Evolutionary conservation across 2,888 invertebrate genomes (phyloP), one percentile per base, ranked within the genome.

Genomic region (Patella ulyssiponensis): DNA sequence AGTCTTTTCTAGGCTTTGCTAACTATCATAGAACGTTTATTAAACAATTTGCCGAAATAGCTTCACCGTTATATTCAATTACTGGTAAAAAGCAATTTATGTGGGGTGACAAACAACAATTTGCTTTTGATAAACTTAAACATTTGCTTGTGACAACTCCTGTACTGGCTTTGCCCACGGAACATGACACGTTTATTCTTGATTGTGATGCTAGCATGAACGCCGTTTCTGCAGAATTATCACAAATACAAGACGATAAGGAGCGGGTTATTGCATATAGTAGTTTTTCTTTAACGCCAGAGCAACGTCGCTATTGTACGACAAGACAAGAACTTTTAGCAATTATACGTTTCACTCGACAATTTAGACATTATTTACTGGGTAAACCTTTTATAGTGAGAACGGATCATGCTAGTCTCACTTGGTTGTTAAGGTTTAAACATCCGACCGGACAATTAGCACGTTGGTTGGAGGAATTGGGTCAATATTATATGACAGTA

Each of bases 201-300:
- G 80, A 81, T 71, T 80, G 80, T 2, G 82, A 82, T 72, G 77
- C 79, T 15, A 78, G 79, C 4, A 70, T 80, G 20, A 33, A n/a
- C 1, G 80, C 80, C 14, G 79, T 83, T 44, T 80, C 80, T 9
- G 80, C 79, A 0, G 81, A 71, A n/a, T 20, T 82, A n/a, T 52
- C 69, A 17, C 82, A 83, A 44, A 54, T 80, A 3, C 81, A 80
- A 44, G 17, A 77, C 12, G 81, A 75, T 1, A 15, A 20, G 14
- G 77, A 77, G 64, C 58, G 53, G 53, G 82, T 83, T 3, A 80
- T 82, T 69, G 69, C 73, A 4, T 82, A 80, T 54, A 76, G 73
- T 14, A 74, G 73, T 53, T 73, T 64, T n/a, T n/a, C 76, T 12
- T 44, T 84, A 20, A 58, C 77, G 1, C 33, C 20, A 23, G 76